Base-by-base conservation (phyloP, 1,140 invertebrate genomes). In the Drosophila pseudoobscura region DNA sequence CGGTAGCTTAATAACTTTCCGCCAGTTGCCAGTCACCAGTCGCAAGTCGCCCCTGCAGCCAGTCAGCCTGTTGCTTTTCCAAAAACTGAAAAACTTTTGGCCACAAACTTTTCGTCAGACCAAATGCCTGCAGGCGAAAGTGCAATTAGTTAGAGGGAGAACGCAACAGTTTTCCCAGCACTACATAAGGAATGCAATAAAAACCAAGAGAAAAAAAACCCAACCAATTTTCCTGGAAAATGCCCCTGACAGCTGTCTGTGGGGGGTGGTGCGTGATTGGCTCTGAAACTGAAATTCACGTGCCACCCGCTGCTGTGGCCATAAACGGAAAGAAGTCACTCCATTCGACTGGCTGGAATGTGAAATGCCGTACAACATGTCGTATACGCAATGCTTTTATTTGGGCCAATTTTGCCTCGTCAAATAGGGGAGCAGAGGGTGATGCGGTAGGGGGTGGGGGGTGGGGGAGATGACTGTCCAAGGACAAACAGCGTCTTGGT, bases 401-500 rank as follows among this genome's bases (percentile, higher is more conserved):
- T 82, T 80, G 78, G 50, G 79, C 74, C 74, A 83, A 83, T 85
- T 50, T 73, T 73, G 52, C 47, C 54, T 39, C 39, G 66, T 39
- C 44, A 41, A 26, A 26, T 5, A 26, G 24, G 24, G 24, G 24
- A 24, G 24, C 20, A 20, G 20, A 1, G 20, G 20, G 20, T 20
- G 20, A 20, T 20, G 20, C 17, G 39, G 9, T 3, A 31, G 4
- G n/a, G 26, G 24, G 39, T 7, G 6, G 20, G 26, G 9, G 6
- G 17, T 1, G 26, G 11, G 49, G 11, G 4, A n/a, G 26, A 58
- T 60, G 62, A 61, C 46, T 55, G 68, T 59, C 53, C 82, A 84
- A 87, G 82, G 80, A 55, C 80, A 85, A 75, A 50, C 46, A 80
- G 80, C 72, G 72, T 69, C 80, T 77, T 77, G 73, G 77, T 77